Percentiles rank a stretch among this genome's conserved stretches.
phyloP scores from a whole-genome alignment of 2,888 invertebrate species.

The Epistrophe grossulariae region DNA sequence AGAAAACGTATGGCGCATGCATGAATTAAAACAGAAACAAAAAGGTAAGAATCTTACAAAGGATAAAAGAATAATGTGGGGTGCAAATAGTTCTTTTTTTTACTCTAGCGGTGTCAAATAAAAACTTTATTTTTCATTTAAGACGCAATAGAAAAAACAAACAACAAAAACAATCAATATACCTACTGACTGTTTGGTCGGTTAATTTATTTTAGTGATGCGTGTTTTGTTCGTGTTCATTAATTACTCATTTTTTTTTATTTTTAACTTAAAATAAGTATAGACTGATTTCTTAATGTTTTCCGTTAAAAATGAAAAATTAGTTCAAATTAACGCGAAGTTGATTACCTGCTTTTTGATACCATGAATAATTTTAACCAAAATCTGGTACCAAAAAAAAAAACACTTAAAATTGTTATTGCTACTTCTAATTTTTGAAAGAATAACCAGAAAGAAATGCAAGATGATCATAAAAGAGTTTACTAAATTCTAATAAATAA shows the following conservation, averaged over 20 bases:
- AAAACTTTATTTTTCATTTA: conserved; percentile 10
- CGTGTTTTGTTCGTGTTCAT: background rate
- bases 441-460: no score
- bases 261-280: no score
- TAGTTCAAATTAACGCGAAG: no score
- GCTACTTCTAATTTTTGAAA: no score
- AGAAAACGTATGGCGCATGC: background rate
- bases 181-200: background rate
- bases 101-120: background rate
- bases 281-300: no score
- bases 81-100: background rate
- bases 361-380: no score
- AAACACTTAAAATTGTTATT: no score
- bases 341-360: no score
- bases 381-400: no score
- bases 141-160: background rate
- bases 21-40: background rate
- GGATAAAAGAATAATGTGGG: background rate
- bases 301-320: no score
- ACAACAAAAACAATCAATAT: background rate
- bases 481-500: no score
- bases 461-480: no score
- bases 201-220: background rate
- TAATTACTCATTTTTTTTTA: background rate
- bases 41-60: conserved; percentile 1